Conservation (phyloP, 2,888 invertebrate species). For the Stenichneumon culpator region DNA sequence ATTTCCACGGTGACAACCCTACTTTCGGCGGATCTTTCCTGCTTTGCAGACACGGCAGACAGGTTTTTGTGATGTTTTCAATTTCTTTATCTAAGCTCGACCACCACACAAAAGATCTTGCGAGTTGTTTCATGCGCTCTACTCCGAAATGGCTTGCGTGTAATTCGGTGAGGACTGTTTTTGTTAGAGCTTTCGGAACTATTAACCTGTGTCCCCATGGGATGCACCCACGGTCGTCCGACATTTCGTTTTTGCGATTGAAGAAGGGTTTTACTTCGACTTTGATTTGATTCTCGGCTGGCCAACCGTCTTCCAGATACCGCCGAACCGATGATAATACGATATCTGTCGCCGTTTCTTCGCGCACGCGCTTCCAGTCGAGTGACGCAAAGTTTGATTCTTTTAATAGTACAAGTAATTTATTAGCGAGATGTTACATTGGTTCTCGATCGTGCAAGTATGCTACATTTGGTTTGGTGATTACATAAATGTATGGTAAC, state of each 20-base stretch:
- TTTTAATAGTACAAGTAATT: too few relatives aligned
- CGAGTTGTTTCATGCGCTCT: slow-evolving; percentile 61
- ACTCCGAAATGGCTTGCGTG: slow-evolving; percentile 60
- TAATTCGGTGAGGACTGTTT: slow-evolving; percentile 52
- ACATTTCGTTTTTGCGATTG: slow-evolving; percentile 49
- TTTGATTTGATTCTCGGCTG: slow-evolving; percentile 35
- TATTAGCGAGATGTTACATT: too few relatives aligned
- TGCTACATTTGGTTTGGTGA: too few relatives aligned
- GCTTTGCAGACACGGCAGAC: slow-evolving; percentile 55
- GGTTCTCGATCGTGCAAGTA: too few relatives aligned
- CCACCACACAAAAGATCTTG: slow-evolving; percentile 70
- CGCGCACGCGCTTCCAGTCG: slow-evolving; percentile 4
- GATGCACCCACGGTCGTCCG: slow-evolving; percentile 53
- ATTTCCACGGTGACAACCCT: slow-evolving; percentile 65
- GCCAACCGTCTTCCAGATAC: slow-evolving; percentile 50
- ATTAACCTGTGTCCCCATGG: slow-evolving; percentile 63
- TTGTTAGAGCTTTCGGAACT: slow-evolving; percentile 35
- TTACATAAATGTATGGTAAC: too few relatives aligned
- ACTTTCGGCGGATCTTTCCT: slow-evolving; percentile 44
- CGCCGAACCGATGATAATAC: slow-evolving; percentile 14
- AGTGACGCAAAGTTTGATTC: slow-evolving; percentile 15
- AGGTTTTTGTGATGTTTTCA: slow-evolving; percentile 49
- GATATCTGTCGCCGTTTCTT: slow-evolving; percentile 26
- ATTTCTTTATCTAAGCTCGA: slow-evolving; percentile 63
- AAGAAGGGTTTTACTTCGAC: slow-evolving; percentile 30